Percentiles rank a stretch among this genome's conserved stretches.
phyloP scores from a whole-genome alignment of 2,797 vertebrate genomes.

The Hafferia zeledoni region DNA sequence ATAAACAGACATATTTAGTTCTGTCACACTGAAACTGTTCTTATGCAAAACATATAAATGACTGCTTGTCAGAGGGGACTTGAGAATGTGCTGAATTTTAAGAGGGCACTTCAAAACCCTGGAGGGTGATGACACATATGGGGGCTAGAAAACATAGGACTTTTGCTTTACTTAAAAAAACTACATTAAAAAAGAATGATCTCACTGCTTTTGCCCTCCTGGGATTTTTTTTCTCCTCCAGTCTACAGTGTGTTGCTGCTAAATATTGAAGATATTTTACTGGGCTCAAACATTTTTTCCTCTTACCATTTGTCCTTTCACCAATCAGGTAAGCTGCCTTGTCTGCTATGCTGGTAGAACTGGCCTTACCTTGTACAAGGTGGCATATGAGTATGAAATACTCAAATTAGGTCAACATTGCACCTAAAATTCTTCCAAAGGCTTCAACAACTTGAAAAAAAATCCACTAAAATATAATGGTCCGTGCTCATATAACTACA shows the following conservation, averaged over 20 bases:
- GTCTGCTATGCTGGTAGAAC: not conserved
- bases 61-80: not conserved
- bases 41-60: not conserved
- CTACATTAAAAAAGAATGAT: not conserved
- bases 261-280: not conserved
- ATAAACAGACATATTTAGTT: not conserved
- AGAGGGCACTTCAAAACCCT: not conserved
- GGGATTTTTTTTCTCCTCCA: not conserved
- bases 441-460: not conserved
- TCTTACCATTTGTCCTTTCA: not conserved
- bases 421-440: not conserved
- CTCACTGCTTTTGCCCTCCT: not conserved
- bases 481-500: not conserved
- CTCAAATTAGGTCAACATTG: not conserved
- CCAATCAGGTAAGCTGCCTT: not conserved
- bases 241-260: not conserved
- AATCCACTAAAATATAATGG: not conserved
- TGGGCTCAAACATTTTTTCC: not conserved
- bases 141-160: not conserved
- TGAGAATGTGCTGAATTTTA: not conserved
- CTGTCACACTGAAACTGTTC: not conserved
- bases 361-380: not conserved
- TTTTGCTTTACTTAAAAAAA: not conserved
- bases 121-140: fast-evolving
- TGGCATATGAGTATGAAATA: not conserved